phyloP scores from a whole-genome alignment of 2,888 invertebrate genomes.

The Tuberolachnus salignus region DNA sequence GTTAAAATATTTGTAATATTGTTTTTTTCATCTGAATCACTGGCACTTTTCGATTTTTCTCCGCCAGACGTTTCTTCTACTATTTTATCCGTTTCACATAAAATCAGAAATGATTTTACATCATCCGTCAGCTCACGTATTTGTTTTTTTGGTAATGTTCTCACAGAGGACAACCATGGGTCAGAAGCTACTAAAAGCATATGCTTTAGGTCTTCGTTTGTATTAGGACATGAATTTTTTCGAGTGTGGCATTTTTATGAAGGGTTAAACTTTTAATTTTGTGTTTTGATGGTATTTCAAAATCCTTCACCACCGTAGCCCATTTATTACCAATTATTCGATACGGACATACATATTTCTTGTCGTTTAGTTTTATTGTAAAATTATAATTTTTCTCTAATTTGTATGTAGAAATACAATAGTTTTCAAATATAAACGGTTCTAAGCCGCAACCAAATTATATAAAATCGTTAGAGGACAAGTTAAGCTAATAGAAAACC shows the following conservation, averaged over 20 bases:
- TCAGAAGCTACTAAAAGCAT: slow-evolving; percentile 8
- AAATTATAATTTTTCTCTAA: not conserved
- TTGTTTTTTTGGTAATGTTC: slow-evolving; percentile 12
- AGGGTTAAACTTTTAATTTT: not conserved
- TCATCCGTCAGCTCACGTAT: not conserved
- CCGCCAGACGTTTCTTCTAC: not conserved
- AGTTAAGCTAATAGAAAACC: not conserved
- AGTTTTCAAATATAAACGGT: not conserved
- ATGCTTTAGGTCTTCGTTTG: too few relatives aligned
- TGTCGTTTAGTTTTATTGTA: not conserved
- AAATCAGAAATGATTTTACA: not conserved
- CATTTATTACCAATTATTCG: not conserved
- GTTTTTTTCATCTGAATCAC: not conserved
- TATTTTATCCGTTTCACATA: not conserved
- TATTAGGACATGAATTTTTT: too few relatives aligned
- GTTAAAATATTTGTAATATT: not conserved
- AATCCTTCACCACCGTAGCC: not conserved
- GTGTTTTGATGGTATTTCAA: not conserved
- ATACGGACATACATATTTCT: not conserved
- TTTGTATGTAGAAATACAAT: not conserved
- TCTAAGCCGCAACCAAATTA: not conserved
- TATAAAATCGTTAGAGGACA: not conserved
- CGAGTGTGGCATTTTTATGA: too few relatives aligned
- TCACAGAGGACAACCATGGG: slow-evolving; percentile 6
- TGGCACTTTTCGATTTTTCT: not conserved